Conservation (phyloP, 37 sponge, comb jelly and placozoan species). For the Cladorhizidae sp. region DNA sequence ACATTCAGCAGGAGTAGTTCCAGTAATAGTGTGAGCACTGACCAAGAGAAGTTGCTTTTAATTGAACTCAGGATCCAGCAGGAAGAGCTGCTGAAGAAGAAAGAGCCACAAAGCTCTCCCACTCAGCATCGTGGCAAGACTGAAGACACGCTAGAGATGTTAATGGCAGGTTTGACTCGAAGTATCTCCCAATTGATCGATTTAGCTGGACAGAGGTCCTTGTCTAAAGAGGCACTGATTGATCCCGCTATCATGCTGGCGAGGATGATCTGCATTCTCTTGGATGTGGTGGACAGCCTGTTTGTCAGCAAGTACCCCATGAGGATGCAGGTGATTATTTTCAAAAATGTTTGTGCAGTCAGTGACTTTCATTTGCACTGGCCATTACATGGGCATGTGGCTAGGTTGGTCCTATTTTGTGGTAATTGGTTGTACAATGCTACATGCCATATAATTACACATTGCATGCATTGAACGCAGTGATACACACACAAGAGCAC, state of each 20-base stretch:
- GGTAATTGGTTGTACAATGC: too few species aligned
- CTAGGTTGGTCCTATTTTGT: too few species aligned
- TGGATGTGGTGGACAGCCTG: constrained; percentile 86
- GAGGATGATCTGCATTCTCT: constrained; percentile 54
- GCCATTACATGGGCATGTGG: too few species aligned
- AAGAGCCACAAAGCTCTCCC: constrained; percentile 51
- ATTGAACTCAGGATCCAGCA: constrained; percentile 34
- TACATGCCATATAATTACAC: too few species aligned
- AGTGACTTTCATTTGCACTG: too few species aligned
- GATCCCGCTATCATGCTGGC: constrained; percentile 49
- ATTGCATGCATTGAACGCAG: too few species aligned
- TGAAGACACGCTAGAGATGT: constrained; percentile 31
- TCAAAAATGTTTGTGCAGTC: too few species aligned
- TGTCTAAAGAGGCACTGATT: constrained; percentile 37
- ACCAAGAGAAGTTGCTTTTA: constrained; percentile 41
- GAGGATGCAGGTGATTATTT: constrained; percentile 76
- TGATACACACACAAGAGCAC: too few species aligned
- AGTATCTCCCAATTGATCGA: constrained; percentile 30
- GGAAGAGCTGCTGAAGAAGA: constrained; percentile 29
- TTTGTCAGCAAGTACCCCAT: constrained; percentile 86
- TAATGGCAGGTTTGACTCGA: constrained; percentile 25
- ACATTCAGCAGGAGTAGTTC: background rate
- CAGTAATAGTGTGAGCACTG: background rate
- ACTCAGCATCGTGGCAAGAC: constrained; percentile 29
- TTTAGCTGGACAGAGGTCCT: constrained; percentile 35